Percentiles rank a stretch among this genome's conserved stretches.
These are phyloP conservation scores for Lutjanus argentimaculatus DNA, from an alignment of 2,797 vertebrate genomes.

Conservation along the genomic window DNA sequence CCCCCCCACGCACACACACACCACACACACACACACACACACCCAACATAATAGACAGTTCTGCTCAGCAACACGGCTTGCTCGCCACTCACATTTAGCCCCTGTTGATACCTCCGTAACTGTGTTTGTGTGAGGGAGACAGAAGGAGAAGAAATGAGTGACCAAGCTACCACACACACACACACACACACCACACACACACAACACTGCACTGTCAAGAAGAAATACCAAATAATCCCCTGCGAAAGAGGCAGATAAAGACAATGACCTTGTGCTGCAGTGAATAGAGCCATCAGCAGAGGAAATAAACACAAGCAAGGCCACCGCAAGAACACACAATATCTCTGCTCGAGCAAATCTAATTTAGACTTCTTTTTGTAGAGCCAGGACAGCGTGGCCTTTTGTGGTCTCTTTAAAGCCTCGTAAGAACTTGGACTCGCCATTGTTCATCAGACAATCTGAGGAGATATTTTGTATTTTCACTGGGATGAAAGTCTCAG, in stretches of 20 bases:
- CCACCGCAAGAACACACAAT: constrained; percentile 45
- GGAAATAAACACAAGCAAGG: constrained; percentile 75
- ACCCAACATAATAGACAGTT: constrained; percentile 78
- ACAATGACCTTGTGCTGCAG: constrained; percentile 68
- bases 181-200: constrained; percentile 17
- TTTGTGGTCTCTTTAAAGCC: constrained; percentile 17
- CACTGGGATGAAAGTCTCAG: constrained; percentile 26
- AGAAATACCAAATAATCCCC: constrained; percentile 78
- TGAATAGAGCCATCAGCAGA: constrained; percentile 67
- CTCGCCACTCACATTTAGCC: constrained; percentile 77
- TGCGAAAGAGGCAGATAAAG: constrained; percentile 59
- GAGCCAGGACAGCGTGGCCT: constrained; percentile 24
- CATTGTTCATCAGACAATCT: constrained; percentile 38
- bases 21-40: constrained; percentile 30
- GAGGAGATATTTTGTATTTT: constrained; percentile 35
- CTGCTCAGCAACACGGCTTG: constrained; percentile 79
- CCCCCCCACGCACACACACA: not conserved
- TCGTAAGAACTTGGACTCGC: constrained; percentile 19
- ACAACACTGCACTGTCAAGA: constrained; percentile 40
- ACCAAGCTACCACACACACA: constrained; percentile 21
- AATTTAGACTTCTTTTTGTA: constrained; percentile 59
- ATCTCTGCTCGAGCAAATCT: constrained; percentile 56
- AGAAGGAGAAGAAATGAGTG: constrained; percentile 34
- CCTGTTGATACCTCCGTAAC: constrained; percentile 60
- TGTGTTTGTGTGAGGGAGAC: constrained; percentile 54